phyloP scores from a whole-genome alignment of 2,888 invertebrate species.

The Hipparchia semele region DNA sequence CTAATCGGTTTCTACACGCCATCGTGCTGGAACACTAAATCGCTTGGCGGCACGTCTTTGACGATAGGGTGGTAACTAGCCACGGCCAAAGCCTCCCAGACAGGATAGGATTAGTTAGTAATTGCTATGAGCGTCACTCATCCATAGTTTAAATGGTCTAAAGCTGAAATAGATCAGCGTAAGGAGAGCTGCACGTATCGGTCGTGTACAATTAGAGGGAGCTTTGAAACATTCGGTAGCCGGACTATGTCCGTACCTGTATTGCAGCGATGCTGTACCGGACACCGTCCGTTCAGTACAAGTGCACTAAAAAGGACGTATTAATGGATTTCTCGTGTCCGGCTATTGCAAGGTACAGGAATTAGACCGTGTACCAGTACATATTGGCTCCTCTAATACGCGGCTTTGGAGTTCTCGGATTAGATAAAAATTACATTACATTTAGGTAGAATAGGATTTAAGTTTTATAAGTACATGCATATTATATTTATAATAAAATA shows the following conservation, averaged over 20 bases:
- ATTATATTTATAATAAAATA: too few relatives aligned
- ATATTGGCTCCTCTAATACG: slow-evolving; percentile 12
- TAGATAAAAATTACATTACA: too few relatives aligned
- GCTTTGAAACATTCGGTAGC: background rate
- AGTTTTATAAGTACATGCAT: too few relatives aligned
- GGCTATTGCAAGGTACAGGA: slow-evolving; percentile 38
- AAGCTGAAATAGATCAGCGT: background rate
- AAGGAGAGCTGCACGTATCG: background rate
- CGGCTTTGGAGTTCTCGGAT: background rate
- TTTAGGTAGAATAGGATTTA: too few relatives aligned
- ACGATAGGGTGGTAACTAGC: too few relatives aligned
- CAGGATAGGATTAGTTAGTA: too few relatives aligned
- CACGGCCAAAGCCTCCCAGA: too few relatives aligned
- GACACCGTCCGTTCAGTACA: slow-evolving; percentile 42
- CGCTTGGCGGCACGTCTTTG: too few relatives aligned
- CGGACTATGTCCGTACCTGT: background rate
- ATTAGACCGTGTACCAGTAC: slow-evolving; percentile 29
- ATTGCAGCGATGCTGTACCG: slow-evolving; percentile 7
- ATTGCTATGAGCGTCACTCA: too few relatives aligned
- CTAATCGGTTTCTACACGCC: too few relatives aligned
- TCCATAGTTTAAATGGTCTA: too few relatives aligned
- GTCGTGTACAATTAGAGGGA: background rate
- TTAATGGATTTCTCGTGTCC: slow-evolving; percentile 64
- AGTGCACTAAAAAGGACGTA: slow-evolving; percentile 55
- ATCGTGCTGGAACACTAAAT: too few relatives aligned